A percentile compares a stretch with the other conserved stretches of the same genome.
Conservation (phyloP, 2,888 invertebrate species). For the Tryphoninae sp. region DNA sequence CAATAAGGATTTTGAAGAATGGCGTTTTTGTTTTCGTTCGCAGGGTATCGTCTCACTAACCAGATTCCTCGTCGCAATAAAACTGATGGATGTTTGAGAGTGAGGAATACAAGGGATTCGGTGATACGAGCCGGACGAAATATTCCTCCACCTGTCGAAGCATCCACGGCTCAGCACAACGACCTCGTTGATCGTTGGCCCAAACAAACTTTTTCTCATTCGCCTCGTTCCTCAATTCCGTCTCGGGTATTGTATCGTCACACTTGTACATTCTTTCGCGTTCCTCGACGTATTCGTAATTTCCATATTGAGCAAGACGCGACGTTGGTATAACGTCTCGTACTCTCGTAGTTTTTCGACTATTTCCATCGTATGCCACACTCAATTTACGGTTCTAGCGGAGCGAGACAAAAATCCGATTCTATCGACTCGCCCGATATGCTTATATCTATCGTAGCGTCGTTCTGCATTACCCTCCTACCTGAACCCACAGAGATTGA, state of each 20-base stretch:
- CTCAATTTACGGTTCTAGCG: slow-evolving; percentile 71
- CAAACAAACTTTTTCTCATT: neutral
- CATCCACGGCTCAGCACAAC: slow-evolving; percentile 75
- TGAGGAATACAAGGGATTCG: slow-evolving; percentile 11
- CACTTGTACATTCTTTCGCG: slow-evolving; percentile 81
- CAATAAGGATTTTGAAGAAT: slow-evolving; percentile 14
- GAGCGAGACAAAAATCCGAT: slow-evolving; percentile 25
- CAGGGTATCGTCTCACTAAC: slow-evolving; percentile 33
- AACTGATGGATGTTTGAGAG: slow-evolving; percentile 1
- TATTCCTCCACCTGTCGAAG: slow-evolving; percentile 76
- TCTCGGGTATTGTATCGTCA: slow-evolving; percentile 8
- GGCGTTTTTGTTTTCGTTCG: neutral
- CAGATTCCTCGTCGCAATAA: slow-evolving; percentile 31
- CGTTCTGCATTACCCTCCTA: slow-evolving; percentile 53
- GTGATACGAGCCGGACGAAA: slow-evolving; percentile 70
- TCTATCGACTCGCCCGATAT: neutral
- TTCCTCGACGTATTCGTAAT: slow-evolving; percentile 84
- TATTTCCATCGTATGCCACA: slow-evolving; percentile 71
- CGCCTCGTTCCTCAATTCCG: neutral
- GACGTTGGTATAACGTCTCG: slow-evolving; percentile 86
- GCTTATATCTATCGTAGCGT: neutral
- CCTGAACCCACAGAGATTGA: slow-evolving; percentile 76
- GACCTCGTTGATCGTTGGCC: slow-evolving; percentile 9
- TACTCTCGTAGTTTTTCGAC: slow-evolving; percentile 81
- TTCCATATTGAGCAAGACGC: slow-evolving; percentile 84